Percentiles rank a stretch among this genome's conserved stretches.
Conservation (phyloP, 2,113 vertebrate species). For the Todiramphus chloris region DNA sequence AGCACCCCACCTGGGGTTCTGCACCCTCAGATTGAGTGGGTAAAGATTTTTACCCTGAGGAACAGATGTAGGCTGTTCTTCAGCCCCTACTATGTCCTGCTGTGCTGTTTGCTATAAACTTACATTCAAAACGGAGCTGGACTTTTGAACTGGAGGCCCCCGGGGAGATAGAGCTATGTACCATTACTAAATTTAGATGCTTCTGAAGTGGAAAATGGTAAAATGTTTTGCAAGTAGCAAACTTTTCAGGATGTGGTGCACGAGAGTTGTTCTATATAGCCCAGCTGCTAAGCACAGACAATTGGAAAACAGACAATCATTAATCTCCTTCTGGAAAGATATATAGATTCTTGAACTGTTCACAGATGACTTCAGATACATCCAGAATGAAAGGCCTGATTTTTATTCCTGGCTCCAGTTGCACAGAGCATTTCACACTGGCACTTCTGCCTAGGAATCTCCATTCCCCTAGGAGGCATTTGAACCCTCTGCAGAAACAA, state of each 20-base stretch:
- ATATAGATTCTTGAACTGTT: not conserved
- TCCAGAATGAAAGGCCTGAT: not conserved
- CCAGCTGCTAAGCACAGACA: not conserved
- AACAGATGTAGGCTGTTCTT: not conserved
- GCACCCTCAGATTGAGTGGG: not conserved
- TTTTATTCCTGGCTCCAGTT: not conserved
- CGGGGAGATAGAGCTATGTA: constrained; percentile 19
- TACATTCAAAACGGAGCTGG: constrained; percentile 46
- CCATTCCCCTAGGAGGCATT: not conserved
- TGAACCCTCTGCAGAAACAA: constrained; percentile 11
- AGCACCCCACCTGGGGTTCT: not conserved
- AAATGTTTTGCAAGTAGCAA: constrained; percentile 42
- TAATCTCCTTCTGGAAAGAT: constrained; percentile 1
- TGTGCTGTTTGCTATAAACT: constrained; percentile 23
- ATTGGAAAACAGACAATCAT: not conserved
- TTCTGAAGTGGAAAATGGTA: constrained; percentile 52
- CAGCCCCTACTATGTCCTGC: not conserved
- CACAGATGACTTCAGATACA: not conserved
- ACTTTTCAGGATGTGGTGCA: constrained; percentile 9
- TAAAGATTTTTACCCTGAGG: not conserved
- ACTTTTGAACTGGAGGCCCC: constrained; percentile 55
- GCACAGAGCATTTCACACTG: not conserved
- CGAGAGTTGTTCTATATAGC: not conserved
- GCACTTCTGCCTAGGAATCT: not conserved
- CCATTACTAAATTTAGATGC: constrained; percentile 47